Conservation (phyloP, 1,140 invertebrate genomes). For the Drosophila serrata region DNA sequence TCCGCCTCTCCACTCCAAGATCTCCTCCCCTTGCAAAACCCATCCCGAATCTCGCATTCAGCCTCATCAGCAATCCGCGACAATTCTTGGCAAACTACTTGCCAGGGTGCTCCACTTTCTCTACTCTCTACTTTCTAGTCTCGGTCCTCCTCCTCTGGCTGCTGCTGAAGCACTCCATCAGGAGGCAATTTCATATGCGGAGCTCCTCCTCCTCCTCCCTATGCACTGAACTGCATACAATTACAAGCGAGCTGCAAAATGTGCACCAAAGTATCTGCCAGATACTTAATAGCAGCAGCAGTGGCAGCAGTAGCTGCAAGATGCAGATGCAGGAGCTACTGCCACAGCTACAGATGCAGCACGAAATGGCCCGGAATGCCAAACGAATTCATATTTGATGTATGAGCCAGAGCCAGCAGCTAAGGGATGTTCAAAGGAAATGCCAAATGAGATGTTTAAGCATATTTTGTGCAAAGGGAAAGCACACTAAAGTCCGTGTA, state of each 20-base stretch:
- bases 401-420: conserved; percentile 42
- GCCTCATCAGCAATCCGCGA: conserved; percentile 75
- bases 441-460: conserved; percentile 55
- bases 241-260: conserved; percentile 80
- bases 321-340: conserved; percentile 8
- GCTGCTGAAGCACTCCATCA: conserved; percentile 6
- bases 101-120: conserved; percentile 58
- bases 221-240: conserved; percentile 75
- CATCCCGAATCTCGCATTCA: conserved; percentile 18
- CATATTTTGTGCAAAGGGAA: conserved; percentile 25
- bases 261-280: conserved; percentile 78
- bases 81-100: conserved; percentile 78
- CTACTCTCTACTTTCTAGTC: conserved; percentile 8
- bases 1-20: conserved; percentile 19
- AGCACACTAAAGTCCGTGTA: conserved; percentile 19
- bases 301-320: conserved; percentile 4
- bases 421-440: conserved; percentile 48
- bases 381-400: conserved; percentile 58
- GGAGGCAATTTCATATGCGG: conserved; percentile 47
- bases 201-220: conserved; percentile 7
- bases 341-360: conserved; percentile 10
- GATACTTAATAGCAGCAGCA: conserved; percentile 74
- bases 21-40: conserved; percentile 2
- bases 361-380: conserved; percentile 57
- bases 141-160: neutral